Evolutionary conservation across 2,888 invertebrate species (phyloP).

Genomic region (Operophtera brumata): DNA sequence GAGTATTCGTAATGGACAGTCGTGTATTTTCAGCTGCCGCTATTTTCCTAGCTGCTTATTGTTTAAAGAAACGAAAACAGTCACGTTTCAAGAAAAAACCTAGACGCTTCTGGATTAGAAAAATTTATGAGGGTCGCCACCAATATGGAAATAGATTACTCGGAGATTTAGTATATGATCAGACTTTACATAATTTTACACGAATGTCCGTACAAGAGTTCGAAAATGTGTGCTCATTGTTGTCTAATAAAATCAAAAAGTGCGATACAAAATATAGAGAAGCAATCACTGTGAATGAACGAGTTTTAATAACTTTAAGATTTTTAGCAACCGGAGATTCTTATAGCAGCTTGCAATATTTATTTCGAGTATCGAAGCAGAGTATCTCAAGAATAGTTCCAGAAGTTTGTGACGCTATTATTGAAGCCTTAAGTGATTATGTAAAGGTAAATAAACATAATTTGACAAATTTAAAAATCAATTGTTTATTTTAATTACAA

Average conservation of each 20-base stretch:
- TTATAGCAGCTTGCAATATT: conserved; percentile 18
- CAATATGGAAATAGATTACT: conserved; percentile 29
- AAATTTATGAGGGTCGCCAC: conserved; percentile 29
- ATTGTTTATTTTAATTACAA: conserved; percentile 12
- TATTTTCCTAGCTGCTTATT: conserved; percentile 28
- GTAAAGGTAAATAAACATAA: neutral
- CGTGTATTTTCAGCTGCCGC: conserved; percentile 34
- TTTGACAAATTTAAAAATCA: neutral
- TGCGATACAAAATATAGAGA: conserved; percentile 19
- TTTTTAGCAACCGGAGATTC: conserved; percentile 28
- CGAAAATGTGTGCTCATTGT: conserved; percentile 31
- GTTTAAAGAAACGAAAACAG: conserved; percentile 22
- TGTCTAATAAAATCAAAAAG: conserved; percentile 27
- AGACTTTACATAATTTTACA: conserved; percentile 25
- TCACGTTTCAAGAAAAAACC: conserved; percentile 31
- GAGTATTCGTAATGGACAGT: conserved; percentile 34
- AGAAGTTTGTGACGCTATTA: conserved; percentile 11
- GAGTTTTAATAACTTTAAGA: conserved; percentile 24
- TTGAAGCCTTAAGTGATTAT: neutral
- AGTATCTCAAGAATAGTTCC: conserved; percentile 10
- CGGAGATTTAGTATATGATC: conserved; percentile 19
- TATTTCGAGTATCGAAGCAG: conserved; percentile 14
- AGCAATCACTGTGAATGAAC: conserved; percentile 8
- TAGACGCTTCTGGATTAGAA: conserved; percentile 32
- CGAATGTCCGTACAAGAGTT: conserved; percentile 23